Percentiles rank a stretch among this genome's conserved stretches.
Evolutionary conservation across 2,888 invertebrate species (phyloP).

Genomic region (Sphaerophoria rueppellii): DNA sequence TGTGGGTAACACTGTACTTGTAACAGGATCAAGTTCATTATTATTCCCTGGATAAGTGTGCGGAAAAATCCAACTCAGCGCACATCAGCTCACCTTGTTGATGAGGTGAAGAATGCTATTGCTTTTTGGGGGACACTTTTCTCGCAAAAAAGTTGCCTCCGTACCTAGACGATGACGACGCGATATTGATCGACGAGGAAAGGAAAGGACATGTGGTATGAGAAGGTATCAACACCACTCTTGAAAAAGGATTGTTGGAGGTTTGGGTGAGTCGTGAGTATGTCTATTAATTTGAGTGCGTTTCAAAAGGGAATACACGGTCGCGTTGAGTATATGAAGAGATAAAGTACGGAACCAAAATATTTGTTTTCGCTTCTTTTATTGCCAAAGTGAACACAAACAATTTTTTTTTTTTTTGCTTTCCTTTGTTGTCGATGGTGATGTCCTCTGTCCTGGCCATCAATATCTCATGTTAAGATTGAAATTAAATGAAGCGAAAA

Average conservation of each 20-base stretch:
- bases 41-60: constrained; percentile 67
- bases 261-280: neutral
- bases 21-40: constrained; percentile 63
- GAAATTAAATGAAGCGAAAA: constrained; percentile 35
- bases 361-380: neutral
- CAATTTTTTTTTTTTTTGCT: neutral
- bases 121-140: constrained; percentile 49
- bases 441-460: constrained; percentile 12
- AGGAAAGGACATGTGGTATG: neutral
- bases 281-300: constrained; percentile 10
- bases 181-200: neutral
- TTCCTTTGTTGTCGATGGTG: neutral
- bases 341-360: constrained; percentile 1
- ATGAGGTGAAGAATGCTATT: constrained; percentile 57
- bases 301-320: constrained; percentile 19
- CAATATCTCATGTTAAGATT: constrained; percentile 11
- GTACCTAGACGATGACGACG: too few relatives aligned
- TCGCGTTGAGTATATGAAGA: constrained; percentile 11
- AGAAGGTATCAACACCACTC: neutral
- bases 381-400: neutral
- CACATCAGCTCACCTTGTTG: constrained; percentile 57
- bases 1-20: neutral
- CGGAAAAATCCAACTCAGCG: constrained; percentile 67
- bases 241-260: constrained; percentile 3
- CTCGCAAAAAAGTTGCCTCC: neutral